Evolutionary conservation across 2,797 vertebrate species (phyloP), one percentile per base, ranked within the genome.

Genomic region (Clamator glandarius): DNA sequence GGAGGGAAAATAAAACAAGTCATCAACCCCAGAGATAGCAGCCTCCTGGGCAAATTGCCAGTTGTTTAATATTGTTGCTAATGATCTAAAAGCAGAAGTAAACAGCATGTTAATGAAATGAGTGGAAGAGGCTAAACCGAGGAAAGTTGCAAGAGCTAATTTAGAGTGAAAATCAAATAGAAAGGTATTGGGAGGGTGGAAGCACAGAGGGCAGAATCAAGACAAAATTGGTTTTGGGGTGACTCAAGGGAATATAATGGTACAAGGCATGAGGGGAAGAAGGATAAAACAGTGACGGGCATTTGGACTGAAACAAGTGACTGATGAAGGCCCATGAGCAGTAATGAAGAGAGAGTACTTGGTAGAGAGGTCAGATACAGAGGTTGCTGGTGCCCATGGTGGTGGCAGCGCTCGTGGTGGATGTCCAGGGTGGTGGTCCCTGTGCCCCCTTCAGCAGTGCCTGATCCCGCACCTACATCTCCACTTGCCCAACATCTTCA

Each of bases 71-170:
- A 96, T 90, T 90, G 91, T 92, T 95, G 94, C 89, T 95, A 96
- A 96, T 94, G 91, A 96, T 96, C 87, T 88, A 96, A 92, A 95
- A 96, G 85, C 92, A 83, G 94, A 95, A 93, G 83, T 96, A 96
- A 96, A 94, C 95, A 96, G 79, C 84, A 78, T 66, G 73, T 89
- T 96, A 96, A 96, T 95, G 89, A 90, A 94, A 95, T 81, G 89
- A 95, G 85, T 95, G 91, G 86, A 93, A 76, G 76, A 94, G 89
- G 87, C 87, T 93, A 84, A 94, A 62, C 79, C 80, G 79, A 61
- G 36, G 54, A 54, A 82, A 77, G 78, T 39, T 77, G 68, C 57
- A 46, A 93, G 89, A 83, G 81, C 44, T 74, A 61, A 48, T 76
- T 77, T 70, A 63, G 31, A 87, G 73, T 75, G 54, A 81, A 87